A percentile compares a stretch with the other conserved stretches of the same genome.
phyloP scores from a whole-genome alignment of 2,888 invertebrate genomes.

The Trichogramma evanescens region DNA sequence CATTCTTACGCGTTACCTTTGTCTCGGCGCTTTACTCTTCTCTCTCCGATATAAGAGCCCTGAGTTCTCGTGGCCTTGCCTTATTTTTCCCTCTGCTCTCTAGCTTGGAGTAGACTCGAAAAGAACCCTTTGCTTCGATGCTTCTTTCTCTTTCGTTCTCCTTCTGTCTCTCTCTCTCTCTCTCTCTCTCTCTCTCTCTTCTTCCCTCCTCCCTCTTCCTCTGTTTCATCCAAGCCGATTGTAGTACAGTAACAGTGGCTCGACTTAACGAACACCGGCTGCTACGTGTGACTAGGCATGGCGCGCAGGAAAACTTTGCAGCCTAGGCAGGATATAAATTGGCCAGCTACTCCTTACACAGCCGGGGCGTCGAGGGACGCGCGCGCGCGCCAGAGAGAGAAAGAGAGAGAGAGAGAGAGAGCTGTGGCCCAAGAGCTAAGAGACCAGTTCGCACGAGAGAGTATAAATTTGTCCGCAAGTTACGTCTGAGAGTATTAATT shows the following conservation, averaged over 20 bases:
- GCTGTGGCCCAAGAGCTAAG: not conserved
- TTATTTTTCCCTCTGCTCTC: too few species aligned
- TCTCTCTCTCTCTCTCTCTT: not conserved
- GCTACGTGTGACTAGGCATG: not conserved
- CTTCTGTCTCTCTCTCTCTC: not conserved
- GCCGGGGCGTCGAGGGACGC: not conserved
- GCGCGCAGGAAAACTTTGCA: conserved; percentile 7
- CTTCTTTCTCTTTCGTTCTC: not conserved
- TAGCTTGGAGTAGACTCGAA: too few species aligned
- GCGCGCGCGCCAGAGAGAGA: not conserved
- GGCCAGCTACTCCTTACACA: too few species aligned
- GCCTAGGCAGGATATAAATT: too few species aligned
- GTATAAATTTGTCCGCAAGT: conserved; percentile 4
- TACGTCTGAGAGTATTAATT: conserved; percentile 1
- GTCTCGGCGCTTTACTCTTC: not conserved
- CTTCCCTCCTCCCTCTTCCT: not conserved
- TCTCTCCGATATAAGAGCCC: not conserved
- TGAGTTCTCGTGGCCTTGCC: too few species aligned
- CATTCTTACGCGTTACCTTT: conserved; percentile 7
- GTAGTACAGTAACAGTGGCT: too few species aligned
- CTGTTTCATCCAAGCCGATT: not conserved
- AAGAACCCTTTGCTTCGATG: too few species aligned
- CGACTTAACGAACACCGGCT: not conserved
- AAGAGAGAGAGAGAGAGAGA: not conserved
- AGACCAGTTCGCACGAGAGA: not conserved